These are phyloP conservation scores for Mobula birostris DNA, from an alignment of 2,113 vertebrate species.

Conservation along the genomic window DNA sequence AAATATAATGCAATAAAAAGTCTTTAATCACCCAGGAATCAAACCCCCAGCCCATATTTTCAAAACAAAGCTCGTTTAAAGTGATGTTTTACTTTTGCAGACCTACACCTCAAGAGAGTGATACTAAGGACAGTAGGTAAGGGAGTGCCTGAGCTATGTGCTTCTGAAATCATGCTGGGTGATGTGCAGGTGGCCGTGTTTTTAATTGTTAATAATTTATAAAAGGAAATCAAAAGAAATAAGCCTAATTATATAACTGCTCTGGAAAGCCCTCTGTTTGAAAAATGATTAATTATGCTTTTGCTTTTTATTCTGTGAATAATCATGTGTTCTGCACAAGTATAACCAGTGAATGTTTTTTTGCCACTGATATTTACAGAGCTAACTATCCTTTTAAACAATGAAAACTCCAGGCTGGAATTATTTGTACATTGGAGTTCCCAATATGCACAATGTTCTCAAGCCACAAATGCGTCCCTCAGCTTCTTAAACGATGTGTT, in stretches of 20 bases:
- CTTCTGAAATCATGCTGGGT: conserved; percentile 30
- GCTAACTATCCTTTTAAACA: not conserved
- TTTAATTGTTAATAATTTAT: conserved; percentile 25
- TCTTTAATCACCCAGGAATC: not conserved
- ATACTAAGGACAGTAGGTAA: conserved; percentile 38
- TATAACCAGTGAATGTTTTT: not conserved
- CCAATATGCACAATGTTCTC: too few species aligned
- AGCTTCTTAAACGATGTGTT: not conserved
- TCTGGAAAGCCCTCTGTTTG: not conserved
- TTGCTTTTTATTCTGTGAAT: conserved; percentile 14
- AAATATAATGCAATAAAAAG: not conserved
- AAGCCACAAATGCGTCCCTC: not conserved
- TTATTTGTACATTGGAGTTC: not conserved
- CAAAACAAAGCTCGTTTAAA: conserved; percentile 17
- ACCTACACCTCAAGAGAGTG: conserved; percentile 31
- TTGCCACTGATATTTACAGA: not conserved
- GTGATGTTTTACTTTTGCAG: conserved; percentile 39
- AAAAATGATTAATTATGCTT: conserved; percentile 2
- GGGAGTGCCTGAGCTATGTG: conserved; percentile 3
- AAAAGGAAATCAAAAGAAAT: conserved; percentile 13
- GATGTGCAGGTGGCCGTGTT: conserved; percentile 14
- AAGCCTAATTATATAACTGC: not conserved
- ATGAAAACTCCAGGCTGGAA: not conserved
- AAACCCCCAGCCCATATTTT: not conserved
- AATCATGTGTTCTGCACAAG: not conserved